Percentiles rank a stretch among this genome's conserved stretches.
These are phyloP conservation scores for Gymnoscopelus braueri DNA, from an alignment of 2,797 vertebrate species.

Conservation along the genomic window DNA sequence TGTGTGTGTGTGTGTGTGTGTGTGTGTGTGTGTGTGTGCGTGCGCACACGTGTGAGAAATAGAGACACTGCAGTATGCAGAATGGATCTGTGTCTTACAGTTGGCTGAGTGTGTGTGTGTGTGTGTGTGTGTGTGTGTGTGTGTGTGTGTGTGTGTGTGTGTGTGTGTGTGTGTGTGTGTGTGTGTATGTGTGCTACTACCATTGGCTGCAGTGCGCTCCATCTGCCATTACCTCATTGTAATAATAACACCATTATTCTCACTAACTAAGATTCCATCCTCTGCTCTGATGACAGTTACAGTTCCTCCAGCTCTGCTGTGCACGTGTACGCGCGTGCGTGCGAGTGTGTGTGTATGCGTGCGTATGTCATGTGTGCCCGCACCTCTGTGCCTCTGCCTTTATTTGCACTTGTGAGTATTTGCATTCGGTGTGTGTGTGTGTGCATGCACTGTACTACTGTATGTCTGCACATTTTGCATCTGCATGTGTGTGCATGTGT, in stretches of 20 bases:
- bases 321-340: conserved; percentile 25
- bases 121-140: conserved; percentile 1
- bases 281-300: conserved; percentile 56
- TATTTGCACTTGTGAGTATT: too few species aligned
- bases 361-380: background rate
- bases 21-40: too few species aligned
- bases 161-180: background rate
- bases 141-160: background rate
- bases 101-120: background rate
- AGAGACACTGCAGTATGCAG: background rate
- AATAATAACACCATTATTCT: conserved; percentile 71
- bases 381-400: too few species aligned
- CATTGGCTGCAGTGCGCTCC: conserved; percentile 30
- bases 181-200: conserved; percentile 1
- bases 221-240: conserved; percentile 71
- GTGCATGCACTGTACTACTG: too few species aligned
- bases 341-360: background rate
- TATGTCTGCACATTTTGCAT: conserved; percentile 2
- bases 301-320: conserved; percentile 42
- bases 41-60: background rate
- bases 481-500: conserved; percentile 16
- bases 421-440: conserved; percentile 10
- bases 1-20: background rate
- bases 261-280: conserved; percentile 61
- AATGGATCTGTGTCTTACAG: background rate